Evolutionary conservation across 2,888 invertebrate species (phyloP).

Genomic region (Apamea sordens): DNA sequence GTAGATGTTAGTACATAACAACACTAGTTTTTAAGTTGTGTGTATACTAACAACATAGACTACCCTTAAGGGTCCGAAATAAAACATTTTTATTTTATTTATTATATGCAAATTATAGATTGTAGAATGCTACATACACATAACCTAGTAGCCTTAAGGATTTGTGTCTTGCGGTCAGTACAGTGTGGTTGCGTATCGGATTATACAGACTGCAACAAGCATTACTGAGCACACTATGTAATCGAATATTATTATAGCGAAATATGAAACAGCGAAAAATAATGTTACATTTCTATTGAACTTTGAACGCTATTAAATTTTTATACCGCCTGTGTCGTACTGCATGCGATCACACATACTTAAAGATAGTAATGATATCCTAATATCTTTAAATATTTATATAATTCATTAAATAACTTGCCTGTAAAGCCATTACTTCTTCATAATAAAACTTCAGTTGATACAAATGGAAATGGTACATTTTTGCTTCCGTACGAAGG

Average conservation of each 20-base stretch:
- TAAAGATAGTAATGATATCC: not conserved
- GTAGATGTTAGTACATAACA: too few relatives aligned
- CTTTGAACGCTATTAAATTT: not conserved
- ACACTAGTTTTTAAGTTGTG: not conserved
- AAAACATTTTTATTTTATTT: too few relatives aligned
- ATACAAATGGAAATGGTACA: slow-evolving; percentile 75
- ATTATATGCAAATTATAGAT: not conserved
- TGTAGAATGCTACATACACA: not conserved
- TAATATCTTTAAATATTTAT: not conserved
- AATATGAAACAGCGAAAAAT: not conserved
- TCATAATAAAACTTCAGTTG: slow-evolving; percentile 80
- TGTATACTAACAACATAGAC: not conserved
- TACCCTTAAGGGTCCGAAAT: not conserved
- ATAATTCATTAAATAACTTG: slow-evolving; percentile 59
- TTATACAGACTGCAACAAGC: not conserved
- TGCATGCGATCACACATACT: not conserved
- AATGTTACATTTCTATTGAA: not conserved
- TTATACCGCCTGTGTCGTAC: not conserved
- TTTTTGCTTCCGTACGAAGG: slow-evolving; percentile 75
- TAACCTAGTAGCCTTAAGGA: not conserved
- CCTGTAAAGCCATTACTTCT: slow-evolving; percentile 78
- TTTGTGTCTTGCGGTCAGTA: not conserved
- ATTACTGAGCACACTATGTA: not conserved
- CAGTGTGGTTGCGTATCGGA: not conserved
- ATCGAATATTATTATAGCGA: not conserved